Evolutionary conservation across 2,113 vertebrate species (phyloP), one percentile per base, ranked within the genome.

Genomic region (Zootoca vivipara): DNA sequence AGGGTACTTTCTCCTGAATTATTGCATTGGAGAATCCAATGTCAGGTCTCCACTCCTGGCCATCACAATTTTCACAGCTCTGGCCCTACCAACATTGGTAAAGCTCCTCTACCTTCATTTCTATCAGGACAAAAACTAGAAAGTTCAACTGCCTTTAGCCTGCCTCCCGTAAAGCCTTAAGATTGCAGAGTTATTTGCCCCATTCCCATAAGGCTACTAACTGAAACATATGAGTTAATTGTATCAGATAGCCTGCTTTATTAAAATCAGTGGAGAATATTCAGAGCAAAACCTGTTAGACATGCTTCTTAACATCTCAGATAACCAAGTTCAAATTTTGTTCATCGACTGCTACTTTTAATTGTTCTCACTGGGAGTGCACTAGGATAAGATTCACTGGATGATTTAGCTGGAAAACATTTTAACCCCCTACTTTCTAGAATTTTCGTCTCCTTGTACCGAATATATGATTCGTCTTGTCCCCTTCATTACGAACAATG

Each of bases 271-370:
- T 26, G 2, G 42, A 67, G 58, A 78, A 85, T 78, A 24, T 65
- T 77, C 20, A 30, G 2, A 12, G 33, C 8, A 28, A 64, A 42
- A 30, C 8, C 33, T 85, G 72, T 46, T 78, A 86, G 62, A 46
- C 13, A 78, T 15, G 28, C 82, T 78, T 85, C 35, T 85, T 65
- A 85, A 78, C 58, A 46, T 42, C 42, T 79, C 40, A 79, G 64
- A 79, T 79, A 86, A 69, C 75, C 20, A 86, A 86, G 85, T 86
- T 86, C 85, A 86, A 56, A 70, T 20, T 86, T 78, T 52, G 75
- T 86, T 86, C 64, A 86, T 79, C 40, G 70, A 35, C n/a, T 52
- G 75, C 75, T 86, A 35, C 30, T 79, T 69, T 78, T 86, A 86
- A 86, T 79, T 86, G 62, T 86, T 67, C 75, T 70, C 85, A 69